Base-by-base conservation (phyloP, 2,797 vertebrate species). In the Tenualosa ilisha region DNA sequence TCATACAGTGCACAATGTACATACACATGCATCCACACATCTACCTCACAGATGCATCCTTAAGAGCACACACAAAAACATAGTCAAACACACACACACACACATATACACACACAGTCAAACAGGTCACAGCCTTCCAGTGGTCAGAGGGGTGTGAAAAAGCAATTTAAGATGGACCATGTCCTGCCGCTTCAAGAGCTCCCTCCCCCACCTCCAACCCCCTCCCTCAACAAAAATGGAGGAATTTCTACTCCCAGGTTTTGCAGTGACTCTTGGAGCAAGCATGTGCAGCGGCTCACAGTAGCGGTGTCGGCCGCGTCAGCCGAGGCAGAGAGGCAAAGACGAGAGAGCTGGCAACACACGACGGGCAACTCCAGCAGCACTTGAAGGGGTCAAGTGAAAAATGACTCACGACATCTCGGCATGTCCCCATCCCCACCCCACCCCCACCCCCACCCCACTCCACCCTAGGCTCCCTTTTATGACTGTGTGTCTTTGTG, bases 111-210 rank as follows among this genome's bases (percentile, higher is more conserved):
- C 31, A 43, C 31, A 75, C 37, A 75, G 6, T 20, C 37, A 75
- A 5, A 43, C 31, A n/a, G 53, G 54, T n/a, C 89, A 5, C 20
- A 17, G 59, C 8, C 37, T 13, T 56, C 81, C 81, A 56, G 49
- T 84, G 75, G 24, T 81, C 89, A 91, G 68, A 84, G 86, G 89
- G 90, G 91, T 93, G 91, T 92, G 90, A 93, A 92, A 90, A 93
- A 91, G 88, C 91, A 92, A 93, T 94, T 93, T 91, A 86, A 91
- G 89, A 90, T 90, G 88, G 92, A 90, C 89, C 89, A 85, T 84
- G 87, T 88, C 87, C 88, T 79, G 87, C 86, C 84, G 82, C 83
- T 82, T 86, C 83, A 31, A 63, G 54, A 24, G 65, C 59, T 24
- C 59, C n/a, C 8, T 6, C 59, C 56, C n/a, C 56, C 56, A n/a